Conservation (phyloP, 2,113 vertebrate species). For the Etheostoma spectabile region DNA sequence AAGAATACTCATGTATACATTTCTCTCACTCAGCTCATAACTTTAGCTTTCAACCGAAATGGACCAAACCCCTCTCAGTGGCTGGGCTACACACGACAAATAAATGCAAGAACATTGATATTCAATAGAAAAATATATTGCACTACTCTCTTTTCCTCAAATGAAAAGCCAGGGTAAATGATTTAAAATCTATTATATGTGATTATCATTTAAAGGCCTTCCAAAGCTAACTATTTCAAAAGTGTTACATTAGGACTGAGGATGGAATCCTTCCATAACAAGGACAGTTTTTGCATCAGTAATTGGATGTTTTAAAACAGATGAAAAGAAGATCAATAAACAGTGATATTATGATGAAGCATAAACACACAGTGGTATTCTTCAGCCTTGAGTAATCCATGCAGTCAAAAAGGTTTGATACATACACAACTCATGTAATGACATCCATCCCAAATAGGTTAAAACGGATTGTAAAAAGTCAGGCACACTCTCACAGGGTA, state of each 20-base stretch:
- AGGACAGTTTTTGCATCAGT: conserved; percentile 62
- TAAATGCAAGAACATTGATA: conserved; percentile 76
- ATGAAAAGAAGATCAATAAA: conserved; percentile 47
- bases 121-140: conserved; percentile 87
- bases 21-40: conserved; percentile 57
- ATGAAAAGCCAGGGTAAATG: conserved; percentile 68
- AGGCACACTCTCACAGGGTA: conserved; percentile 68
- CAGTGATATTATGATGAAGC: conserved; percentile 54
- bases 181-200: conserved; percentile 57
- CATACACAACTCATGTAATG: conserved; percentile 61
- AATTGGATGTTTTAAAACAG: conserved; percentile 51
- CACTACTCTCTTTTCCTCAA: conserved; percentile 81
- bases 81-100: conserved; percentile 67
- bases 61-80: conserved; percentile 58
- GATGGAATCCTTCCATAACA: conserved; percentile 59
- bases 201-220: conserved; percentile 66
- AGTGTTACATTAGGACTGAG: conserved; percentile 63
- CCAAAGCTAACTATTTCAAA: conserved; percentile 69
- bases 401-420: conserved; percentile 75
- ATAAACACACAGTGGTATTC: conserved; percentile 72
- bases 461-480: conserved; percentile 41
- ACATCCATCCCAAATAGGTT: conserved; percentile 60
- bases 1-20: conserved; percentile 63
- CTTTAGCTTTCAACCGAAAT: conserved; percentile 56
- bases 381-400: conserved; percentile 70